Base-by-base conservation (phyloP, 2,888 invertebrate genomes). In the Thalpophila matura region DNA sequence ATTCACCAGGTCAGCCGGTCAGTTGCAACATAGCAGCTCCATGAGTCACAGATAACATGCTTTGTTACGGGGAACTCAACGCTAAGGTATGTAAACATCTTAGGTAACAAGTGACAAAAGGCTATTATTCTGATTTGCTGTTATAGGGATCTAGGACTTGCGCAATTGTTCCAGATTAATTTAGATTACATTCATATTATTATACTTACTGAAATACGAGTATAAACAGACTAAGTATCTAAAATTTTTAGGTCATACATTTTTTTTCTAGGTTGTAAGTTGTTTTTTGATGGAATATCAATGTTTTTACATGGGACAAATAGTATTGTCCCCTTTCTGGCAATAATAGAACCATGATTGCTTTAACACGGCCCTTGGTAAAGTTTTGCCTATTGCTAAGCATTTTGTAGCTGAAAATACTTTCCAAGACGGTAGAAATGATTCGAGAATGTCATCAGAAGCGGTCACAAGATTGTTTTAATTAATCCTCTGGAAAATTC, bases 11-110 rank as follows among this genome's bases (percentile, higher is more conserved):
- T 78, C 76, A 78, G 56, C 18, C 77, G 72, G 78, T 71, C 75
- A 78, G 67, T 77, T 79, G 78, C 74, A 55, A 73, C 78, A 74
- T 74, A 59, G 64, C 71, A 33, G 18, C 9, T 38, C 22, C 47
- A 37, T 79, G 77, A 73, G 51, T 68, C 79, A 71, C 40, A 57
- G 60, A 77, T 60, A 80, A 76, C 62, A 58, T 43, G 74, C 79
- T 72, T 76, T 81, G 81, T 81, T 81, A 71, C 79, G 49, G 72
- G 50, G 35, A 73, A 70, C 63, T 26, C 22, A 49, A 47, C 20
- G 61, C 73, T 54, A 56, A 46, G 65, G 64, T 56, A 66, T 65
- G 74, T 63, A 71, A 74, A 76, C 71, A 74, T 58, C 26, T 33
- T 31, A 24, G 61, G 12, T 51, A 22, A 37, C 38, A 16, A 18